Conservation (phyloP, 2,113 vertebrate species). For the Bothrops jararaca region DNA sequence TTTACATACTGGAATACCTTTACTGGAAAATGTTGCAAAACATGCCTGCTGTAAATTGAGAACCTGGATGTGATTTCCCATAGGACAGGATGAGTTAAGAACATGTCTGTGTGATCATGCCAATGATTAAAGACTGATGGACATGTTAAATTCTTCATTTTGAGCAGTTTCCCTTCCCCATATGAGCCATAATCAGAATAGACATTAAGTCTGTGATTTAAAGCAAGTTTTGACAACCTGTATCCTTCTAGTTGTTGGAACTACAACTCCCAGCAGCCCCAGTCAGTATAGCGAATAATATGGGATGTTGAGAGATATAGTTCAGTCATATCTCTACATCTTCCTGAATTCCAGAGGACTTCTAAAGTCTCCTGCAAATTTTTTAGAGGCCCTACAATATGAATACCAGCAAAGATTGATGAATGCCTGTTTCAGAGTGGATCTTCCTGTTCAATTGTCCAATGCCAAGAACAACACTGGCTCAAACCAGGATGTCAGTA, state of each 20-base stretch:
- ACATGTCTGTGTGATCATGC: not conserved
- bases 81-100: not conserved
- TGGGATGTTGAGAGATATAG: not conserved
- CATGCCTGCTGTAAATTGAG: not conserved
- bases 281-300: not conserved
- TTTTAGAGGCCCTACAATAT: not conserved
- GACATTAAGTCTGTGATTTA: not conserved
- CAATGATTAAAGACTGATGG: not conserved
- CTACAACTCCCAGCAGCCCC: not conserved
- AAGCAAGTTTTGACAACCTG: not conserved
- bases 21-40: not conserved
- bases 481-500: not conserved
- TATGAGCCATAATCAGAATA: not conserved
- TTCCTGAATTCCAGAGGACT: not conserved
- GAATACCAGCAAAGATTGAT: not conserved
- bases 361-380: not conserved
- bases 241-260: not conserved
- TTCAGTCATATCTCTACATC: not conserved
- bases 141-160: not conserved
- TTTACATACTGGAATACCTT: not conserved
- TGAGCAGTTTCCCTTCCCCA: not conserved
- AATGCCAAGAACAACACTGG: not conserved
- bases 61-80: conserved; percentile 4
- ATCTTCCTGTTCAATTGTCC: not conserved
- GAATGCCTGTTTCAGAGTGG: too few species aligned